phyloP scores from a whole-genome alignment of 1,140 invertebrate genomes.

The Chironomus striatipennis region DNA sequence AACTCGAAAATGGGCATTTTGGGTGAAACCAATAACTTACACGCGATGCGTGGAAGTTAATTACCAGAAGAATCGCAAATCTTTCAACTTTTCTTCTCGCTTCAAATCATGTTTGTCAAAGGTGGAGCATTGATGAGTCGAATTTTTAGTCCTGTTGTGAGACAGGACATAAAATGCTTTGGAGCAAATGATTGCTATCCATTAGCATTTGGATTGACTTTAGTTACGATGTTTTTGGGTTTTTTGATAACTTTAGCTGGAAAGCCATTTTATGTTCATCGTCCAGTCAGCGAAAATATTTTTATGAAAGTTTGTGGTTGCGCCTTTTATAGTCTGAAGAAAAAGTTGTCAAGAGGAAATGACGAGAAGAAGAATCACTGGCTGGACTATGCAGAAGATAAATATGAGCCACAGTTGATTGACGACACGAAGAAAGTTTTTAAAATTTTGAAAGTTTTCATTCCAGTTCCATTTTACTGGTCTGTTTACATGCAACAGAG shows the following conservation, averaged over 20 bases:
- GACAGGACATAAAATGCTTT: constrained; percentile 48
- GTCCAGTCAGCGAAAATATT: constrained; percentile 48
- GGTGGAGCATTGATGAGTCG: constrained; percentile 51
- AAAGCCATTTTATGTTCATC: constrained; percentile 44
- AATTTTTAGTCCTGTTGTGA: constrained; percentile 50
- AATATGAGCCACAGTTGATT: constrained; percentile 51
- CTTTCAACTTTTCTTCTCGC: background rate
- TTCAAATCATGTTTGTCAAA: background rate
- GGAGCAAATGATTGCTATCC: constrained; percentile 50
- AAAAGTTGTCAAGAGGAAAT: background rate
- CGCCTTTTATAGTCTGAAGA: constrained; percentile 32
- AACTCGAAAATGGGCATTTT: too few species aligned
- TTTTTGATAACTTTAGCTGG: constrained; percentile 49
- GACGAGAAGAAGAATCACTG: constrained; percentile 46
- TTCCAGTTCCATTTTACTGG: constrained; percentile 65
- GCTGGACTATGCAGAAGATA: constrained; percentile 61
- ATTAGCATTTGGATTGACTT: constrained; percentile 55
- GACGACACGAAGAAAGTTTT: constrained; percentile 16
- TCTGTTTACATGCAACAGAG: constrained; percentile 55
- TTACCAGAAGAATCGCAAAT: background rate
- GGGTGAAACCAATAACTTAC: too few species aligned
- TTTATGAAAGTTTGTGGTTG: constrained; percentile 44
- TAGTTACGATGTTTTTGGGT: constrained; percentile 46
- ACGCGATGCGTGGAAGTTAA: too few species aligned
- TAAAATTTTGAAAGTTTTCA: constrained; percentile 42